Conservation (phyloP, 2,888 invertebrate species). For the Synergus japonicus region DNA sequence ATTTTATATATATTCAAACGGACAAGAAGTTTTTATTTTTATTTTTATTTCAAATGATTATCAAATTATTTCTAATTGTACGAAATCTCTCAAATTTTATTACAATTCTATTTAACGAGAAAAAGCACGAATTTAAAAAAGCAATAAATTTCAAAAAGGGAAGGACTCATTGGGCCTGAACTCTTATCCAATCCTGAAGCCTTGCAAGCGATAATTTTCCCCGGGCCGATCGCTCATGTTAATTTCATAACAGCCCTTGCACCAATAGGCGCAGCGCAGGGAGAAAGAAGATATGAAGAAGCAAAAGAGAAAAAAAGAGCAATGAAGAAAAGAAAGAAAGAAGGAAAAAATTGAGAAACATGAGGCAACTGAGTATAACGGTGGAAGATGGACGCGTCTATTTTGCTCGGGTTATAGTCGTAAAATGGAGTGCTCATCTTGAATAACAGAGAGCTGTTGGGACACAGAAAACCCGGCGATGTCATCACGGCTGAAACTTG, state of each 20-base stretch:
- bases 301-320: conserved; percentile 43
- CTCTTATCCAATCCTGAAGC: conserved; percentile 71
- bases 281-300: conserved; percentile 42
- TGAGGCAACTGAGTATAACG: conserved; percentile 30
- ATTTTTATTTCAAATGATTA: no score
- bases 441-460: conserved; percentile 33
- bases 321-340: conserved; percentile 42
- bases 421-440: conserved; percentile 64
- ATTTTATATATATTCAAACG: no score
- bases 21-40: no score
- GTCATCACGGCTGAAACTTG: conserved; percentile 60
- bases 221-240: conserved; percentile 75
- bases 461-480: conserved; percentile 49
- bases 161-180: conserved; percentile 40
- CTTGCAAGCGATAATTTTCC: conserved; percentile 72
- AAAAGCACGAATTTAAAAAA: background rate
- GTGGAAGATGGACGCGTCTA: conserved; percentile 48
- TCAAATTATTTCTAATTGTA: no score
- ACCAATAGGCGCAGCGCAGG: conserved; percentile 68
- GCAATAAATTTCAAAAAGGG: conserved; percentile 5
- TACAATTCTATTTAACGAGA: no score
- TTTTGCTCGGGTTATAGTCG: conserved; percentile 43
- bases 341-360: conserved; percentile 27
- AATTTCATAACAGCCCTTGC: conserved; percentile 76
- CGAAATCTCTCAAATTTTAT: no score